Evolutionary conservation across 2,113 vertebrate genomes (phyloP).

Genomic region (Callocephalon fimbriatum): DNA sequence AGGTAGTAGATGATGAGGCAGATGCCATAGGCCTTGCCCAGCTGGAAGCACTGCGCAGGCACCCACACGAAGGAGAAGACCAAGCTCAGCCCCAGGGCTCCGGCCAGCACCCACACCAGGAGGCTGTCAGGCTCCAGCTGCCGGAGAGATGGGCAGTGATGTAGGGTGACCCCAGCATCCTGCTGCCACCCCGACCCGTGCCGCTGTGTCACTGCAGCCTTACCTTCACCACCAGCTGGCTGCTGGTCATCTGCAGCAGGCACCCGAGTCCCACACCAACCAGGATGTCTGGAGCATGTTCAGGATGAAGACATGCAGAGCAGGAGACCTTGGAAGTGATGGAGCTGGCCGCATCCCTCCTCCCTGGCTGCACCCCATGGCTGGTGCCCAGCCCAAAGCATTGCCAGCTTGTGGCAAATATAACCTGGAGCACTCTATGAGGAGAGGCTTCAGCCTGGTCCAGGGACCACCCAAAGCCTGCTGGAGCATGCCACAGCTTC

Average conservation of each 20-base stretch:
- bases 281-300: constrained; percentile 85
- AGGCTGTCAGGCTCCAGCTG: constrained; percentile 88
- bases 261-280: constrained; percentile 93
- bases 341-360: fast-evolving
- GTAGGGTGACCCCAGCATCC: fast-evolving
- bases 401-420: background rate
- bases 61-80: constrained; percentile 87
- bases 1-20: constrained; percentile 88
- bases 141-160: background rate
- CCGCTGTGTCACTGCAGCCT: fast-evolving
- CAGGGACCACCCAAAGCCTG: background rate
- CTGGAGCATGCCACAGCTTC: fast-evolving
- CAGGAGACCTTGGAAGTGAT: fast-evolving
- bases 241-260: constrained; percentile 83
- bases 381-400: background rate
- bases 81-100: constrained; percentile 89
- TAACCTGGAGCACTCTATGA: background rate
- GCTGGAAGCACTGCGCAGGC: constrained; percentile 86
- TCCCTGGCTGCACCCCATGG: background rate
- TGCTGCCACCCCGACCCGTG: fast-evolving
- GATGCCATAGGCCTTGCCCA: constrained; percentile 79
- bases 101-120: constrained; percentile 90
- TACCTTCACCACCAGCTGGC: constrained; percentile 82
- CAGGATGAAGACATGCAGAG: constrained; percentile 36
- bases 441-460: background rate